phyloP scores from a whole-genome alignment of 2,113 vertebrate species.

The Dipodomys stephensi region DNA sequence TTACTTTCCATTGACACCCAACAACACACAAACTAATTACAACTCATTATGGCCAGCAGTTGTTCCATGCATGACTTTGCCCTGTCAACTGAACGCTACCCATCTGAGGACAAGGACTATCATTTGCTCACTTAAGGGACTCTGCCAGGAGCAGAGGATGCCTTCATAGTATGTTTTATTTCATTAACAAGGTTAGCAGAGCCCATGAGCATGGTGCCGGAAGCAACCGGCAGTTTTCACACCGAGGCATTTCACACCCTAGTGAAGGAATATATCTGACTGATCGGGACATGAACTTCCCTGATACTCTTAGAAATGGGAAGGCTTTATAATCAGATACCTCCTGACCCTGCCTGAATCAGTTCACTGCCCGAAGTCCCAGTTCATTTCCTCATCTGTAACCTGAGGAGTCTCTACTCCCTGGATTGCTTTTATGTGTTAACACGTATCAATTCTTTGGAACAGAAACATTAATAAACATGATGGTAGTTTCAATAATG shows the following conservation, averaged over 20 bases:
- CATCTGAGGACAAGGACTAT: neutral
- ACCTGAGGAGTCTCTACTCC: neutral
- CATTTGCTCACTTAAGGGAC: neutral
- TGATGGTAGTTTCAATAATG: neutral
- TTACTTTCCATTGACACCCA: neutral
- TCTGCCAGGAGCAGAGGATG: neutral
- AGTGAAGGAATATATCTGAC: neutral
- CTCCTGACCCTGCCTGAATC: neutral
- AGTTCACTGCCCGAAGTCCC: neutral
- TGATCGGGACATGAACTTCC: neutral
- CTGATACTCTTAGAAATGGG: neutral
- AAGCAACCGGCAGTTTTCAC: neutral
- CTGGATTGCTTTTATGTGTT: neutral
- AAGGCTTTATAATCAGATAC: neutral
- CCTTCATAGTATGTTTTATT: neutral
- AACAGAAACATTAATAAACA: neutral
- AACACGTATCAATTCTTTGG: neutral
- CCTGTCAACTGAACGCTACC: neutral
- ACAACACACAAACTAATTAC: neutral
- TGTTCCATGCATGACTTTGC: neutral
- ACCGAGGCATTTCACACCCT: neutral
- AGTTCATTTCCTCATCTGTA: neutral
- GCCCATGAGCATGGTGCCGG: neutral
- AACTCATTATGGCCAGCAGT: rapidly evolving
- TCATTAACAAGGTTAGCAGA: neutral